phyloP scores from a whole-genome alignment of 1,140 invertebrate genomes.

The Calycopis cecrops region DNA sequence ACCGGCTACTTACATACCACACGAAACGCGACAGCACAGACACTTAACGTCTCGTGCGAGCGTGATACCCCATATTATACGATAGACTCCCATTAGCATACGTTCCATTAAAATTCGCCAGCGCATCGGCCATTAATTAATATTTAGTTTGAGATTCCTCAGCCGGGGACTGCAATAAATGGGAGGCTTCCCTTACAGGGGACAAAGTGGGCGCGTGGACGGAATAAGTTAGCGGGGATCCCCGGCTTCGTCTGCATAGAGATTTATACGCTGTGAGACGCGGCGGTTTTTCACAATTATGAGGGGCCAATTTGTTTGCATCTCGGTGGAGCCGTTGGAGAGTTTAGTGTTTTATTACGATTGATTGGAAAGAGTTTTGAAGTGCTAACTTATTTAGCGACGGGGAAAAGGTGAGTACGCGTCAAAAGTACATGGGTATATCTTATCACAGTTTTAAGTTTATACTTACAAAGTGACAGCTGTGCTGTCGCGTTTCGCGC shows the following conservation, averaged over 20 bases:
- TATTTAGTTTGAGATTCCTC: slow-evolving; percentile 58
- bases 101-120: slow-evolving; percentile 24
- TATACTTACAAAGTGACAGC: too few species aligned
- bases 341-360: slow-evolving; percentile 11
- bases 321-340: slow-evolving; percentile 53
- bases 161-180: slow-evolving; percentile 63
- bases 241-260: slow-evolving; percentile 61
- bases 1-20: too few species aligned
- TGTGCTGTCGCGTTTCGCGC: too few species aligned
- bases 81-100: too few species aligned
- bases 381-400: too few species aligned
- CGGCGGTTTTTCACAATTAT: slow-evolving; percentile 72
- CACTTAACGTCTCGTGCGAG: too few species aligned
- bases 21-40: too few species aligned
- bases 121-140: slow-evolving; percentile 50
- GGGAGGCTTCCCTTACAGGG: slow-evolving; percentile 52
- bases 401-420: too few species aligned
- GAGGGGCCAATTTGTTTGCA: slow-evolving; percentile 68
- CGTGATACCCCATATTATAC: too few species aligned
- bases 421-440: too few species aligned
- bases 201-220: slow-evolving; percentile 55
- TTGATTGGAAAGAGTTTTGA: not conserved
- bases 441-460: too few species aligned
- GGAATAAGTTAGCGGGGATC: slow-evolving; percentile 47
- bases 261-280: slow-evolving; percentile 72